Conservation (phyloP, 2,113 vertebrate genomes). For the Hystrix cristata region DNA sequence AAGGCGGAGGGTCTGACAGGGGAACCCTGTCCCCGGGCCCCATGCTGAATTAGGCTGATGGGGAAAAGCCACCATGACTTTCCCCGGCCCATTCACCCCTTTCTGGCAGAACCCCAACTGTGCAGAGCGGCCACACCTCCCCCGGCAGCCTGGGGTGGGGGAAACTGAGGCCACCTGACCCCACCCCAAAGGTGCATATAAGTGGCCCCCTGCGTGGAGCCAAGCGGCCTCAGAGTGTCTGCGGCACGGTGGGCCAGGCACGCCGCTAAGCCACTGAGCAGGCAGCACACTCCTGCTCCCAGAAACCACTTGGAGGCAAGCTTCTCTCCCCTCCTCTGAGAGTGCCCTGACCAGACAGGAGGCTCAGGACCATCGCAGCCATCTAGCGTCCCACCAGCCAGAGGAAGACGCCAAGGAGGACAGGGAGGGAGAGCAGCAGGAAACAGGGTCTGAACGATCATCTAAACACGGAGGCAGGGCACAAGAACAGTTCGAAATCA, state of each 20-base stretch:
- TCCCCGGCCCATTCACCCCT: not conserved
- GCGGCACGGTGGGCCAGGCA: rapidly evolving
- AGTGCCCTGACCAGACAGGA: not conserved
- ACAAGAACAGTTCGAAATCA: not conserved
- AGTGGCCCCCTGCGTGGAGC: rapidly evolving
- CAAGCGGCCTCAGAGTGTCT: not conserved
- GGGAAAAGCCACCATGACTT: not conserved
- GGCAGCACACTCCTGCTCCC: rapidly evolving
- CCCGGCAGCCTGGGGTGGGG: not conserved
- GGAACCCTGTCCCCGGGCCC: rapidly evolving
- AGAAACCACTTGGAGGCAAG: not conserved
- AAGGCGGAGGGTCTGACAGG: rapidly evolving
- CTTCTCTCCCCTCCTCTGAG: not conserved
- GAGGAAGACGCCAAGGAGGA: not conserved
- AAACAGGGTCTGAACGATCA: not conserved
- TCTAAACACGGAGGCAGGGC: not conserved
- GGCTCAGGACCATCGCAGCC: not conserved
- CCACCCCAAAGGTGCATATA: too few species aligned
- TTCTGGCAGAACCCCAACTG: not conserved
- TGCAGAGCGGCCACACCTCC: not conserved
- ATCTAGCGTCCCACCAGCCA: not conserved
- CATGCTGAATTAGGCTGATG: rapidly evolving
- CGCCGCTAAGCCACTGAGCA: not conserved
- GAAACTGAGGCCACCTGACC: rapidly evolving
- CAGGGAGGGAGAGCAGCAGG: not conserved